Percentiles rank a stretch among this genome's conserved stretches.
These are phyloP conservation scores for Drosophila incognita DNA, from an alignment of 2,888 invertebrate species.

Conservation along the genomic window DNA sequence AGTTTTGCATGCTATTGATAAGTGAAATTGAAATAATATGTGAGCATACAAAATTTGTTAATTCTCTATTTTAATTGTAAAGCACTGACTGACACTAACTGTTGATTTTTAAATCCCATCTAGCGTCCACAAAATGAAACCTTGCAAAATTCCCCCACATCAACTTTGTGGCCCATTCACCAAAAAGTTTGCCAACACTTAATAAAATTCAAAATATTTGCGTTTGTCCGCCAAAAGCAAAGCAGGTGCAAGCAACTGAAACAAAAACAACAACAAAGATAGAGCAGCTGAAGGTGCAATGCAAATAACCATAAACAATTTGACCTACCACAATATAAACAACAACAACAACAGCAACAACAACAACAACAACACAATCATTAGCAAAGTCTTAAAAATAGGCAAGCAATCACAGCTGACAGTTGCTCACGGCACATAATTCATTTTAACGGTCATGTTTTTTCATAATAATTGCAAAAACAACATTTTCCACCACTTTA, in stretches of 20 bases:
- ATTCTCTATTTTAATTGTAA: background rate
- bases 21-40: slow-evolving; percentile 9
- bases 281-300: slow-evolving; percentile 34
- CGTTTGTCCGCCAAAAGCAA: slow-evolving; percentile 41
- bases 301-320: slow-evolving; percentile 64
- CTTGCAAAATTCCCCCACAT: slow-evolving; percentile 30
- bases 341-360: slow-evolving; percentile 21
- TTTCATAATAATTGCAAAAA: slow-evolving; percentile 43
- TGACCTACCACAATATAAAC: slow-evolving; percentile 53
- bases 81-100: background rate
- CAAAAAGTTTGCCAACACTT: slow-evolving; percentile 38
- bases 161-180: slow-evolving; percentile 14
- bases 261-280: slow-evolving; percentile 21
- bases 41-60: background rate
- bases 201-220: slow-evolving; percentile 49
- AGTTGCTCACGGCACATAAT: slow-evolving; percentile 49
- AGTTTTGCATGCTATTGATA: slow-evolving; percentile 26
- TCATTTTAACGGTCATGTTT: slow-evolving; percentile 72
- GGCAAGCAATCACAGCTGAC: slow-evolving; percentile 34
- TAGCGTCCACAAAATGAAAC: slow-evolving; percentile 3
- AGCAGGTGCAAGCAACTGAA: slow-evolving; percentile 25
- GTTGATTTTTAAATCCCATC: background rate
- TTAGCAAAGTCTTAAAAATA: slow-evolving; percentile 22
- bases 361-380: slow-evolving; percentile 21
- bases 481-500: slow-evolving; percentile 30